phyloP scores from a whole-genome alignment of 1,140 invertebrate species.

The Ceratina australensis region DNA sequence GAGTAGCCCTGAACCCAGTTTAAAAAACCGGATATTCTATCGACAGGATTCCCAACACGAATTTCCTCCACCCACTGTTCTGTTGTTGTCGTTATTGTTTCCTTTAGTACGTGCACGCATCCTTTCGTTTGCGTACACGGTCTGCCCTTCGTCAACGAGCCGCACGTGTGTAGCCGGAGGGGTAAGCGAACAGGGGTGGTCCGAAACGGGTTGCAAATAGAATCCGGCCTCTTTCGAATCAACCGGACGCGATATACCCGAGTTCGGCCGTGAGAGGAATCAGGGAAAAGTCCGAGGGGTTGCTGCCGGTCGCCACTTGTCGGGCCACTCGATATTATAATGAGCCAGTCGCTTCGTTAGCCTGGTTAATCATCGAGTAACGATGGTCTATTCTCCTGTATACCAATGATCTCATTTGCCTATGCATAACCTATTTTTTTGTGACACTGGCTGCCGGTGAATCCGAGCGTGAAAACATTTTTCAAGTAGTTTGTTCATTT shows the following conservation, averaged over 20 bases:
- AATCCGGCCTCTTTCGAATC: conserved; percentile 56
- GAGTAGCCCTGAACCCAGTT: conserved; percentile 43
- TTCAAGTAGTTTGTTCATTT: conserved; percentile 19
- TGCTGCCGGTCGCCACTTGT: not conserved
- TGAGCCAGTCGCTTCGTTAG: conserved; percentile 35
- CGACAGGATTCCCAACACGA: conserved; percentile 61
- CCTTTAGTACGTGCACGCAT: not conserved
- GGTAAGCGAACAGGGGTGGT: not conserved
- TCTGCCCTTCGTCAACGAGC: conserved; percentile 3
- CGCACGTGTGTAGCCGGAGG: conserved; percentile 11
- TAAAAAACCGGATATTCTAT: conserved; percentile 49
- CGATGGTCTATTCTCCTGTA: too few relatives aligned
- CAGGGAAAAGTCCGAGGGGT: conserved; percentile 26
- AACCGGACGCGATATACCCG: conserved; percentile 29
- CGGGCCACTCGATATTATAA: conserved; percentile 49
- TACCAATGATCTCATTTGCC: too few relatives aligned
- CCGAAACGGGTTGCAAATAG: conserved; percentile 40
- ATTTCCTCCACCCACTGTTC: conserved; percentile 45
- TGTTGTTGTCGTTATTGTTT: conserved; percentile 26
- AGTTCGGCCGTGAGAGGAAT: conserved; percentile 39
- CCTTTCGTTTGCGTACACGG: not conserved
- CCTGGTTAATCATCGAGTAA: conserved; percentile 56
- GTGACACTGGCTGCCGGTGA: not conserved
- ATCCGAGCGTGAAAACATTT: conserved; percentile 4
- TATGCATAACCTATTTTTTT: conserved; percentile 7